phyloP scores from a whole-genome alignment of 2,797 vertebrate genomes.

The Myiotriccus ornatus region DNA sequence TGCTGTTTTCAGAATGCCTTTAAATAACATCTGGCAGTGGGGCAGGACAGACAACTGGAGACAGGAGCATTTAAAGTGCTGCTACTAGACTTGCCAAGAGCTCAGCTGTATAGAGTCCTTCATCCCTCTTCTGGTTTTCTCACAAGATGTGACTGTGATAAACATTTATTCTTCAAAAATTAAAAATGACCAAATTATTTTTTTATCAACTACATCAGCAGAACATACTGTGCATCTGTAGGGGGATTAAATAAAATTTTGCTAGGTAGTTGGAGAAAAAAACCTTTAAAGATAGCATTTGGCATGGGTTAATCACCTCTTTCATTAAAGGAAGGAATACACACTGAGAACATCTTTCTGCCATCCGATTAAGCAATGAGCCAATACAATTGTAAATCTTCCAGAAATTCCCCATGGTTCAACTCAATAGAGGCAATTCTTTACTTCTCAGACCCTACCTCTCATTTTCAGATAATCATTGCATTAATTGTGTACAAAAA shows the following conservation, averaged over 20 bases:
- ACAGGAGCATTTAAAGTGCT: background rate
- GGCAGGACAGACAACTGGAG: background rate
- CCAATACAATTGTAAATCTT: conserved; percentile 76
- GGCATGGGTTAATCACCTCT: conserved; percentile 71
- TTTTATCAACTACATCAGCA: background rate
- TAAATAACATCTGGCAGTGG: conserved; percentile 42
- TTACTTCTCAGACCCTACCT: conserved; percentile 75
- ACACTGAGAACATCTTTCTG: conserved; percentile 77
- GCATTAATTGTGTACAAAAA: conserved; percentile 70
- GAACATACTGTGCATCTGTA: background rate
- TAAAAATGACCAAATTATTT: background rate
- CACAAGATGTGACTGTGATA: background rate
- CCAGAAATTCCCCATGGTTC: conserved; percentile 76
- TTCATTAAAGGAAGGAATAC: conserved; percentile 75
- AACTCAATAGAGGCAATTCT: conserved; percentile 72
- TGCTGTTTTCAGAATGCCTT: conserved; percentile 5
- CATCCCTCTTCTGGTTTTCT: background rate
- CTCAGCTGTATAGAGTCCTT: background rate
- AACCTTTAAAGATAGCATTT: conserved; percentile 63
- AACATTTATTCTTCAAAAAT: background rate
- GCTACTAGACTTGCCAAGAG: background rate
- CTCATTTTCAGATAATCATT: conserved; percentile 77
- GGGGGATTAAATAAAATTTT: conserved; percentile 34
- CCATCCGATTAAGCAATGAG: conserved; percentile 80
- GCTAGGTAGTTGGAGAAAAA: conserved; percentile 12